phyloP scores from a whole-genome alignment of 2,888 invertebrate genomes.

The Adelphocoris suturalis region DNA sequence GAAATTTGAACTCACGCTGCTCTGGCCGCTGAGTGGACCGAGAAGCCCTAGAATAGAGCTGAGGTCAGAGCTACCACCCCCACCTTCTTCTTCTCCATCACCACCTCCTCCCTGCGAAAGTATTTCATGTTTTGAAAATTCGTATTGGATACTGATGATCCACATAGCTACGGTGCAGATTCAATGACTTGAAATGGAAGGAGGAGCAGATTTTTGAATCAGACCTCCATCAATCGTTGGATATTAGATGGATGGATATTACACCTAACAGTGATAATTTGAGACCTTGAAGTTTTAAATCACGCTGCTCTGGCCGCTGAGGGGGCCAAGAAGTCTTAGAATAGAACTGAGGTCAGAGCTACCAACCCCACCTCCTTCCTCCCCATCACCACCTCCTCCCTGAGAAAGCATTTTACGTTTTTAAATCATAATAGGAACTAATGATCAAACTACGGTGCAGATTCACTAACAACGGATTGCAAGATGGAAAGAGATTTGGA shows the following conservation, averaged over 20 bases:
- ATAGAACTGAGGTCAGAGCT: conserved; percentile 70
- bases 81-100: conserved; percentile 45
- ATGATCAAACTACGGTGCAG: no score
- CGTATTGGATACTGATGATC: conserved; percentile 64
- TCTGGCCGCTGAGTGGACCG: conserved; percentile 70
- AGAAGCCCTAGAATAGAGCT: conserved; percentile 42
- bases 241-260: no score
- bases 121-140: conserved; percentile 70
- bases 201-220: no score
- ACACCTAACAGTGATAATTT: no score
- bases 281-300: no score
- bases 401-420: neutral
- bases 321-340: conserved; percentile 69
- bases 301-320: conserved; percentile 70
- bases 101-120: conserved; percentile 53
- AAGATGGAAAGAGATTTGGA: no score
- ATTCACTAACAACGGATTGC: no score
- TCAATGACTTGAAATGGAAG: no score
- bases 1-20: conserved; percentile 66
- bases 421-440: neutral
- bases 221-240: no score
- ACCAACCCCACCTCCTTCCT: conserved; percentile 66
- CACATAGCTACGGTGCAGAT: neutral
- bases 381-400: conserved; percentile 61
- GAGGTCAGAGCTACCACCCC: conserved; percentile 58